Percentiles rank a stretch among this genome's conserved stretches.
phyloP scores from a whole-genome alignment of 2,888 invertebrate species.

The Acronicta leporina region DNA sequence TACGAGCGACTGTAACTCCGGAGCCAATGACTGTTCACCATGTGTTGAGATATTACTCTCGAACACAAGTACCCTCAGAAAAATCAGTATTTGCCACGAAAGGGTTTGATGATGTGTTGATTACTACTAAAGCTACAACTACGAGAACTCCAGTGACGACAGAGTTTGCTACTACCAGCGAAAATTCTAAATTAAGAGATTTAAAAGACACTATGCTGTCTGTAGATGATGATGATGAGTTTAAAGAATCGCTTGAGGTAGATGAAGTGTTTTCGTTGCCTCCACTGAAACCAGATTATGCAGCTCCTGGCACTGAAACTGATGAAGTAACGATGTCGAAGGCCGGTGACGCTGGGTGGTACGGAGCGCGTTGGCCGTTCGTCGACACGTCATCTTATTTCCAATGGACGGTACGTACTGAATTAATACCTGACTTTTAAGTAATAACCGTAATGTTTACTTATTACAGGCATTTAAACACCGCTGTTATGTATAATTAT shows the following conservation, averaged over 20 bases:
- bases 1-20: constrained; percentile 77
- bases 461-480: too few species aligned
- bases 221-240: constrained; percentile 84
- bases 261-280: constrained; percentile 85
- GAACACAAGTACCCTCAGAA: constrained; percentile 69
- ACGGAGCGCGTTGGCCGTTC: constrained; percentile 90
- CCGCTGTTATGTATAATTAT: too few species aligned
- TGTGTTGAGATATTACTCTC: constrained; percentile 75
- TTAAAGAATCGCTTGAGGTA: constrained; percentile 82
- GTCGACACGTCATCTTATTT: constrained; percentile 91
- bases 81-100: constrained; percentile 72
- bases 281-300: constrained; percentile 77
- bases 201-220: constrained; percentile 83
- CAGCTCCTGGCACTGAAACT: constrained; percentile 67
- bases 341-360: constrained; percentile 87
- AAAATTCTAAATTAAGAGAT: constrained; percentile 74
- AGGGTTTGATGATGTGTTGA: constrained; percentile 77
- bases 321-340: constrained; percentile 84
- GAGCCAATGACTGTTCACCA: constrained; percentile 75
- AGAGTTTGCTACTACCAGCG: constrained; percentile 68
- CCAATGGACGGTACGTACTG: constrained; percentile 90
- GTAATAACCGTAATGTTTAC: constrained; percentile 62
- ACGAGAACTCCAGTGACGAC: constrained; percentile 64
- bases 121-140: constrained; percentile 76
- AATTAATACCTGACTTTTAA: constrained; percentile 61